Percentiles rank a stretch among this genome's conserved stretches.
phyloP scores from a whole-genome alignment of 2,888 invertebrate genomes.

The Melipona beecheii region DNA sequence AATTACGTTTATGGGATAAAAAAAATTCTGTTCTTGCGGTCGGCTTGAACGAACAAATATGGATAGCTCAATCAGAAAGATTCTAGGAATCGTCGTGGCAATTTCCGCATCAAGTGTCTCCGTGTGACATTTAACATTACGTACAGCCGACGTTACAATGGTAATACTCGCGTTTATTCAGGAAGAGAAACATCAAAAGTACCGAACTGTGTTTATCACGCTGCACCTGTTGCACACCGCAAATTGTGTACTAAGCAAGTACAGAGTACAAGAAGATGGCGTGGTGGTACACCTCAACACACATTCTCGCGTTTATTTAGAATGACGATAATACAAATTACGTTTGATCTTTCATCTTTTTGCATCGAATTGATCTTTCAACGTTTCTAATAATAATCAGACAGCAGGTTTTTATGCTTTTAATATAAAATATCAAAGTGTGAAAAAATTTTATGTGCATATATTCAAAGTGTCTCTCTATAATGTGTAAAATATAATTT shows the following conservation, averaged over 20 bases:
- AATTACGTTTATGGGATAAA: too few relatives aligned
- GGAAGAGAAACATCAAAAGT: conserved; percentile 40
- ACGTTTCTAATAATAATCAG: background rate
- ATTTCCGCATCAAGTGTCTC: conserved; percentile 5
- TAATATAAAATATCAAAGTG: too few relatives aligned
- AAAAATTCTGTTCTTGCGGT: background rate
- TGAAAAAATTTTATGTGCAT: too few relatives aligned
- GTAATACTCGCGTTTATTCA: conserved; percentile 37
- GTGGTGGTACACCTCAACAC: background rate
- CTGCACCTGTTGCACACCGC: conserved; percentile 29
- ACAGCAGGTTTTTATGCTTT: too few relatives aligned
- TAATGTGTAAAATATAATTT: too few relatives aligned
- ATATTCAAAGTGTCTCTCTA: too few relatives aligned
- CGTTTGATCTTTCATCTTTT: background rate
- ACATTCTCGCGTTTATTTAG: background rate
- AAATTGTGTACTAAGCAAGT: background rate
- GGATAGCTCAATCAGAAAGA: background rate
- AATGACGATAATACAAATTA: background rate
- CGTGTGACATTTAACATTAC: background rate
- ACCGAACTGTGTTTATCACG: conserved; percentile 37
- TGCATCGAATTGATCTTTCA: background rate
- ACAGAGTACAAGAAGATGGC: background rate
- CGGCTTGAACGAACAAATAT: background rate
- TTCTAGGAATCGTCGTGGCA: background rate
- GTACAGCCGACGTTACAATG: background rate